Base-by-base conservation (phyloP, 2,888 invertebrate species). In the Achlya flavicornis region DNA sequence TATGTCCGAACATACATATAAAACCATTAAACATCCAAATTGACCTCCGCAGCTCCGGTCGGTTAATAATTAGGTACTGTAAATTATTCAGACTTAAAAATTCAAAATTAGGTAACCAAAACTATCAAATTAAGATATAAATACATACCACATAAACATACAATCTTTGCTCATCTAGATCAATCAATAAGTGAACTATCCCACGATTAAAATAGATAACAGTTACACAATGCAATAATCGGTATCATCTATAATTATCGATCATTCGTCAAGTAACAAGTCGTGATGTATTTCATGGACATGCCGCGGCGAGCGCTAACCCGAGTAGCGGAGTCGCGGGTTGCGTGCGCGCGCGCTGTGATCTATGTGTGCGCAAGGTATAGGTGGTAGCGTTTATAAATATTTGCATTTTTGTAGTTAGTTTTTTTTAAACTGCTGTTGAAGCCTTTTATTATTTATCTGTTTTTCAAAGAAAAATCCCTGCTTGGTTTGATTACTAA, bases 301-400 rank as follows among this genome's bases (percentile, higher is more conserved):
- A 71, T 73, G 67, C 72, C 75, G 57, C 64, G 57, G 67, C 68
- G 75, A 65, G 67, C 72, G 68, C 65, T 66, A 67, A 75, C 75
- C 75, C 57, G 61, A 65, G 72, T 64, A 10, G 53, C 19, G 53
- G 19, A 53, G 53, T 53, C 53, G 53, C 53, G 63, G 58, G 61
- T 72, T 70, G 72, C 73, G 71, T 71, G 73, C 64, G 71, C 68
- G 58, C 62, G 67, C 62, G 64, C 64, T 61, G 57, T 57, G 64
- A 69, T 64, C 66, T 59, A 35, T 57, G 61, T 35, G 26, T 10
- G 10, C 16, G 19, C 53, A 53, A 53, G 53, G 19, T 10, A 53
- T 10, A 19, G 19, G 53, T 14, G 19, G 53, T 10, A 53, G 53
- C 53, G 53, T 1, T 14, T 16, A 48, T 6, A 6, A 16, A 7